Conservation (phyloP, 2,113 vertebrate species). For the Syngnathoides biaculeatus region DNA sequence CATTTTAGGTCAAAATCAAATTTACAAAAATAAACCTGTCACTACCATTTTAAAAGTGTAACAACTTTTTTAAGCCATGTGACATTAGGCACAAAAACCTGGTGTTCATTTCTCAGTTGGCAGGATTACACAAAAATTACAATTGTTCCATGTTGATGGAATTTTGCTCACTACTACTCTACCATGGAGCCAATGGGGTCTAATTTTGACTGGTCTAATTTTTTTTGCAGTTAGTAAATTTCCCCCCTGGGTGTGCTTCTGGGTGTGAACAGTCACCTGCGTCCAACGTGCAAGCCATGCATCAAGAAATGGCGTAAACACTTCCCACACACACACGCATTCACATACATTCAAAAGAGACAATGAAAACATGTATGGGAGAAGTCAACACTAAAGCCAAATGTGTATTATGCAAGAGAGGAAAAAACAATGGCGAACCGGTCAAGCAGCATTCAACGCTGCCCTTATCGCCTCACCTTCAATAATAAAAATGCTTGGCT, state of each 20-base stretch:
- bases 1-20: not conserved
- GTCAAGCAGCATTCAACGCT: slow-evolving; percentile 1
- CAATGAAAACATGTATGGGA: slow-evolving; percentile 1
- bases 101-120: not conserved
- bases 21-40: not conserved
- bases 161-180: no score
- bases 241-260: not conserved
- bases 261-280: not conserved
- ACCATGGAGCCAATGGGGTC: no score
- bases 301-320: not conserved
- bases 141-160: no score
- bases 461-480: not conserved
- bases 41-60: not conserved
- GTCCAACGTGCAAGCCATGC: not conserved
- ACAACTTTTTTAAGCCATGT: not conserved
- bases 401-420: not conserved
- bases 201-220: not conserved
- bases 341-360: slow-evolving; percentile 2
- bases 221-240: not conserved
- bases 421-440: not conserved
- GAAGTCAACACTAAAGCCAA: not conserved
- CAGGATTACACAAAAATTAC: not conserved
- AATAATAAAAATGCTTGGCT: not conserved
- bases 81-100: not conserved
- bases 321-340: no score